Base-by-base conservation (phyloP, 2,888 invertebrate species). In the Oscheius sp. region DNA sequence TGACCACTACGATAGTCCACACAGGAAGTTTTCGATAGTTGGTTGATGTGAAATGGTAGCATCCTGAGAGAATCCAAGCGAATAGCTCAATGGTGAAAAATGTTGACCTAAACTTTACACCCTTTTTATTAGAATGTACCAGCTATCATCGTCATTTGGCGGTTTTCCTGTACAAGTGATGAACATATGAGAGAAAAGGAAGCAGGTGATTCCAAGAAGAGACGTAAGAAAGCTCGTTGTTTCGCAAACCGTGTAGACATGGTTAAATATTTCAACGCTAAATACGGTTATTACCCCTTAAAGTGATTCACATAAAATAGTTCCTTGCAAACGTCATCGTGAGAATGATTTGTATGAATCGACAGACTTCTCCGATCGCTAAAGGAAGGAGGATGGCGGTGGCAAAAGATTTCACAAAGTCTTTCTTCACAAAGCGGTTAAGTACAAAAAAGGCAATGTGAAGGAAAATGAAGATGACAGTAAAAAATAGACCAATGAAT, bases 41-140 rank as follows among this genome's bases (percentile, higher is more conserved):
- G 12, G 49, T n/a, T 9, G 47, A 47, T 4, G 62, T 49, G 26
- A 62, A 33, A 17, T 47, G 62, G 22, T 26, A 47, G 22, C 32
- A 47, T 49, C 62, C 47, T 5, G 62, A 62, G 22, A 49, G 20
- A 20, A 62, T 28, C 62, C 62, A 62, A 8, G 47, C 62, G 30
- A 62, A 17, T 3, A 62, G 8, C 20, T 62, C n/a, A 30, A 33
- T 32, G 9, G 47, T 32, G 8, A 62, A 17, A 24, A 28, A 62
- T 9, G 49, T 22, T 14, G 62, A 32, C 62, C 59, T 59, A 14
- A 20, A 54, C n/a, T 47, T n/a, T 8, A 47, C 8, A 9, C n/a
- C 20, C 20, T 30, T 33, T n/a, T 30, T 17, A 33, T 54, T 30
- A 28, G 20, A 20, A 41, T 3, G 5, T 28, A 59, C 59, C 62